These are phyloP conservation scores for Dioctria rufipes DNA, from an alignment of 2,888 invertebrate genomes.

Conservation along the genomic window DNA sequence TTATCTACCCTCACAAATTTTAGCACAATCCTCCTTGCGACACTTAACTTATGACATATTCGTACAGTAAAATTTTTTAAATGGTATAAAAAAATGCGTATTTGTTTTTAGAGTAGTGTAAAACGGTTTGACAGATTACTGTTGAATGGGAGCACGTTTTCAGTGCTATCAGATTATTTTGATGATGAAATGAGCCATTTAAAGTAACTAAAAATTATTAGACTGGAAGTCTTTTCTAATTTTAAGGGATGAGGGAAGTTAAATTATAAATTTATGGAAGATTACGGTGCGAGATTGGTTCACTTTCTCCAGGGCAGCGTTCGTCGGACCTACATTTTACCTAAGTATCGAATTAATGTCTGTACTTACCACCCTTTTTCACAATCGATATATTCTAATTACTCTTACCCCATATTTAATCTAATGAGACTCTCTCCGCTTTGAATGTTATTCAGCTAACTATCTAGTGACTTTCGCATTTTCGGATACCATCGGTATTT, in stretches of 20 bases:
- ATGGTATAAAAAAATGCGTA: neutral
- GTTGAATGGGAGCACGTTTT: neutral
- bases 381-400: no score
- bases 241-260: neutral
- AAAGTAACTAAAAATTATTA: neutral
- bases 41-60: slow-evolving; percentile 36
- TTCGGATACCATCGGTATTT: no score
- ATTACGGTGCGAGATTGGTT: neutral
- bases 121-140: slow-evolving; percentile 36
- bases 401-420: no score
- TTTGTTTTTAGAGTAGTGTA: no score
- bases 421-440: no score
- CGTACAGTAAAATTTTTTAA: slow-evolving; percentile 44
- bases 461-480: no score
- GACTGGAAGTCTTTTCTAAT: neutral
- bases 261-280: no score
- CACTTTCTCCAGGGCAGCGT: no score
- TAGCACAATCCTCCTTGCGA: slow-evolving; percentile 25
- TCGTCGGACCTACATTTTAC: no score
- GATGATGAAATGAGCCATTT: neutral
- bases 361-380: no score
- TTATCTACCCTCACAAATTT: slow-evolving; percentile 2
- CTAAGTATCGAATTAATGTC: no score
- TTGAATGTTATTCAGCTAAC: no score
- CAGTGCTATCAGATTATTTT: neutral